Base-by-base conservation (phyloP, 2,113 vertebrate species). In the Propithecus coquereli region DNA sequence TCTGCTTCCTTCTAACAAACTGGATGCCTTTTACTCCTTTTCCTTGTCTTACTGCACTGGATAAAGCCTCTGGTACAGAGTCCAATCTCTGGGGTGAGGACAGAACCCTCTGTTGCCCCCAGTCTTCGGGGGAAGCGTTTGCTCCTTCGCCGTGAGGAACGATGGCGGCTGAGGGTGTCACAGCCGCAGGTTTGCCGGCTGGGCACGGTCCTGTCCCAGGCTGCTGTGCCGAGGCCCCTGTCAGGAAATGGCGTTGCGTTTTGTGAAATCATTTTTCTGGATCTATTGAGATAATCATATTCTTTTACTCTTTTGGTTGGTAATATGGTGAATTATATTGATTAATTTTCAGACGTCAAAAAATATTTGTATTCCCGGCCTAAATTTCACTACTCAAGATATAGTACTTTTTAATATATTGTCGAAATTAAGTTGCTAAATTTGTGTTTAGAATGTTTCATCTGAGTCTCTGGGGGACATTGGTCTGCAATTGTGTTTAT, bases 61-160 rank as follows among this genome's bases (percentile, higher is more conserved):
- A 20, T 76, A 17, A 25, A 11, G 25, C 22, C 45, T 63, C 52
- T 14, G 30, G 25, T 0, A 10, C 52, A 16, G 32, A n/a, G 63
- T 14, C 54, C n/a, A 34, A 2, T 18, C 16, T 5, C 32, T 6
- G 45, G 20, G 30, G 13, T 34, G 14, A 94, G 32, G 57, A 17
- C 27, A 25, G 77, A 22, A 27, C 76, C 32, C 22, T 6, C 73
- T 13, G 18, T 6, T 18, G 1, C 13, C 18, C 8, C 30, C 20
- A 3, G 4, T 25, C 45, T 8, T 12, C 10, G 9, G 20, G 32
- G 63, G 17, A 34, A 37, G 34, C 5, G 8, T 6, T 17, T 65
- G 54, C 12, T 40, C 37, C 3, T 3, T 27, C 5, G 17, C 4
- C 10, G 2, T 37, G 5, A 22, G 13, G 16, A 3, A 0, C 1